Evolutionary conservation across 30 jellyfish, hydroid and myxozoan species (phyloP), one percentile per base, ranked within the genome.

Genomic region (Catostylus mosaicus): DNA sequence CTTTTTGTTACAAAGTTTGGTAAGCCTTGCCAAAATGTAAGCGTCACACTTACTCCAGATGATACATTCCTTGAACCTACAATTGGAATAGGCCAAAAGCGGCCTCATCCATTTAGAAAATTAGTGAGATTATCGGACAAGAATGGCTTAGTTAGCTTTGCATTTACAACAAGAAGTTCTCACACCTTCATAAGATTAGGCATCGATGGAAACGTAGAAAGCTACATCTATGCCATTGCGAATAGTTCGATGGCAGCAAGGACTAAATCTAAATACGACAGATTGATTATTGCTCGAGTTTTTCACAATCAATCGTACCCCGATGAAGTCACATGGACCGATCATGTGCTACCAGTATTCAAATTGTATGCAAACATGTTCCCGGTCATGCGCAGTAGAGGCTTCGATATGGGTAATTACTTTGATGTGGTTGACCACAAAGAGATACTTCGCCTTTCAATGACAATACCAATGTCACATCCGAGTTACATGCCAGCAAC

Each of bases 401-500:
- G 77, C 19, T 34, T 81, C 34, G 84, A 67, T 38, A 45, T 81
- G 77, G 74, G 57, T 36, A 81, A 69, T 56, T 81, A 66, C 77
- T 81, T 81, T 33, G 91, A 81, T 57, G 78, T 81, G n/a, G 84
- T 81, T 19, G 79, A 47, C 27, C 91, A 81, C 71, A 81, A 81
- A 31, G 77, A 66, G 36, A 81, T 81, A 33, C 71, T 67, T 34
- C 32, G 9, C 23, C 32, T 26, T 26, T 67, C 91, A 30, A 47
- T 81, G 56, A 12, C 54, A 33, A 46, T 81, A 22, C 91, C 91
- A 36, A 81, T 81, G 82, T 38, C 75, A 34, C 91, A 81, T 52
- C 84, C 91, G 20, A 47, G 84, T 33, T 67, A 45, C 50, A 81
- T 81, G 91, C 91, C 91, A 31, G 77, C 84, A 20, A 81, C 91